phyloP scores from a whole-genome alignment of 2,113 vertebrate genomes.

The Myanophis thanlyinensis region DNA sequence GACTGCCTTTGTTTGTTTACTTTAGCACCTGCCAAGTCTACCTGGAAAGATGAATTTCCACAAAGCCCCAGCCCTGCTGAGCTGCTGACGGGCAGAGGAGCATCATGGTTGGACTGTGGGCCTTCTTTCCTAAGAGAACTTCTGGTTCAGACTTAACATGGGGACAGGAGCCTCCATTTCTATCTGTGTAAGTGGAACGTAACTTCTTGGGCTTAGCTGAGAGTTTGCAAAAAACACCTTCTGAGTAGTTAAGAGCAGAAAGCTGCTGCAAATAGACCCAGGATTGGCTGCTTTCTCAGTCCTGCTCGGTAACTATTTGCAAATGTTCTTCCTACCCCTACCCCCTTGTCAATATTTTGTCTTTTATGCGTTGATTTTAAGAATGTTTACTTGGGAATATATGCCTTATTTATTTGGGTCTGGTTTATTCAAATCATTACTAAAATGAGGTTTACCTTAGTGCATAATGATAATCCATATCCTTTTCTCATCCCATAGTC shows the following conservation, averaged over 20 bases:
- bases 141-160: constrained; percentile 52
- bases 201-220: background rate
- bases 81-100: background rate
- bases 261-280: background rate
- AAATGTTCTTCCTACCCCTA: background rate
- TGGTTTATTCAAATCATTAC: background rate
- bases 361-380: background rate
- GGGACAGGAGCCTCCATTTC: constrained; percentile 74
- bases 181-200: constrained; percentile 74
- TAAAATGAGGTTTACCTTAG: background rate
- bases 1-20: background rate
- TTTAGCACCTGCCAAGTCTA: background rate
- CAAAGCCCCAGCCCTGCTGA: background rate
- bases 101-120: background rate
- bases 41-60: constrained; percentile 13
- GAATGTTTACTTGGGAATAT: background rate
- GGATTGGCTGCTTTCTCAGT: background rate
- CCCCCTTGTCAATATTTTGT: background rate
- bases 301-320: background rate
- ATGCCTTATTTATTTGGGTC: background rate
- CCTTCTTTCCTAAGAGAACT: background rate
- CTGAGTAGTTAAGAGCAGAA: background rate
- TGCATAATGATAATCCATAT: background rate
- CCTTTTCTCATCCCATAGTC: background rate
- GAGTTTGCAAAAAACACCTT: background rate